Evolutionary conservation across 2,888 invertebrate genomes (phyloP).

Genomic region (Eulithis prunata): DNA sequence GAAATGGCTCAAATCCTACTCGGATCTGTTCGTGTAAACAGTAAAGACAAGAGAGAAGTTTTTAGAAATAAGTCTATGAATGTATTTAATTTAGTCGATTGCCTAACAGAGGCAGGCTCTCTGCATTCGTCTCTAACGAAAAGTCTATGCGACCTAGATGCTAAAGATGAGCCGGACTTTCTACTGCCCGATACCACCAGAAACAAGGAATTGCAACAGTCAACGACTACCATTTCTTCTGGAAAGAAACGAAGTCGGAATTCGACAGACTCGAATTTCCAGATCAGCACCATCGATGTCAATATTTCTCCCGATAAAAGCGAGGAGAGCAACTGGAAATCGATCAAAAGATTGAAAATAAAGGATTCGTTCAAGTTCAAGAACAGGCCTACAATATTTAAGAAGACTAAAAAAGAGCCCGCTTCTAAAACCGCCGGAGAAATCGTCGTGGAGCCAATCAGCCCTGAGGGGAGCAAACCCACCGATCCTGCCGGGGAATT

Average conservation of each 20-base stretch:
- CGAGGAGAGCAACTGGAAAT: conserved; percentile 80
- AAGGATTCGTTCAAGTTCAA: conserved; percentile 82
- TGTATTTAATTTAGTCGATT: conserved; percentile 78
- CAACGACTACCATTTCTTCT: conserved; percentile 77
- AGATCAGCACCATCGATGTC: conserved; percentile 69
- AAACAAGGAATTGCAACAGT: conserved; percentile 72
- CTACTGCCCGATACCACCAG: conserved; percentile 65
- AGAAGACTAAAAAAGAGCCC: conserved; percentile 74
- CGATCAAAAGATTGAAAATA: conserved; percentile 79
- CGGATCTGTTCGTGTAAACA: conserved; percentile 56
- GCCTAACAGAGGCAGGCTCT: conserved; percentile 72
- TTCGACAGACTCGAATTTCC: conserved; percentile 79
- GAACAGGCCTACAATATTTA: conserved; percentile 78
- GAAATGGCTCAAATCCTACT: conserved; percentile 59
- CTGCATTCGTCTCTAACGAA: conserved; percentile 77
- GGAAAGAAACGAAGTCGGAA: conserved; percentile 80
- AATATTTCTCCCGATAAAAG: conserved; percentile 75
- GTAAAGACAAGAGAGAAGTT: conserved; percentile 77
- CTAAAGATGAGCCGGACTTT: conserved; percentile 71
- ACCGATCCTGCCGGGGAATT: conserved; percentile 77
- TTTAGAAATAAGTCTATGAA: conserved; percentile 81
- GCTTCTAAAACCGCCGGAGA: conserved; percentile 71
- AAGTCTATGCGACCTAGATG: conserved; percentile 76
- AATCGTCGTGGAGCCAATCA: conserved; percentile 73
- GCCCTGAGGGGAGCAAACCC: conserved; percentile 72